Percentiles rank a stretch among this genome's conserved stretches.
These are phyloP conservation scores for Xanthia icteritia DNA, from an alignment of 2,888 invertebrate genomes.

Conservation along the genomic window DNA sequence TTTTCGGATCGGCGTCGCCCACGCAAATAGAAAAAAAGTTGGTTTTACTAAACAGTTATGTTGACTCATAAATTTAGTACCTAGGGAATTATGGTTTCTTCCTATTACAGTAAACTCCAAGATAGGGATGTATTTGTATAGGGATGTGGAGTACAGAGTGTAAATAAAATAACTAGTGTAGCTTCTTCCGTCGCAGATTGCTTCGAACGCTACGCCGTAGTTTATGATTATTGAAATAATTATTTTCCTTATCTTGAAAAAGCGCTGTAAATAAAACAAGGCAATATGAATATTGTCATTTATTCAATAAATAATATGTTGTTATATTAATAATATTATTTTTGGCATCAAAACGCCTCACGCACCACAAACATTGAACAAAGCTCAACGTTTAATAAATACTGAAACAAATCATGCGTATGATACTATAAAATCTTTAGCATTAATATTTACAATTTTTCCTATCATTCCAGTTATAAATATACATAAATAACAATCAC, in stretches of 20 bases:
- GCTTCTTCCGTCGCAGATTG: neutral
- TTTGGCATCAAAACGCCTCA: conserved; percentile 79
- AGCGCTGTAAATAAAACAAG: conserved; percentile 64
- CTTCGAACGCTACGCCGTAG: conserved; percentile 17
- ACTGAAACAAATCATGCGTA: conserved; percentile 69
- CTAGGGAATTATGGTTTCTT: neutral
- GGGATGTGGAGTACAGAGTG: neutral
- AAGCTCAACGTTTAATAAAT: conserved; percentile 83
- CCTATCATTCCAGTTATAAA: conserved; percentile 61
- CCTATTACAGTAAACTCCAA: neutral
- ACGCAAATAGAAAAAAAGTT: neutral
- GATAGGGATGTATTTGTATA: neutral
- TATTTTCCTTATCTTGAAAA: too few relatives aligned
- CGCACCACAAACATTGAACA: conserved; percentile 82
- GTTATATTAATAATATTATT: conserved; percentile 78
- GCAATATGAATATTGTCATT: conserved; percentile 82
- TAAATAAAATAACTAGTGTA: neutral
- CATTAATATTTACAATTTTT: conserved; percentile 71
- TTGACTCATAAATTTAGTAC: neutral
- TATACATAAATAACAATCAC: conserved; percentile 64
- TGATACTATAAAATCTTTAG: conserved; percentile 65
- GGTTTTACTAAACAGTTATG: too few relatives aligned
- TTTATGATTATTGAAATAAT: neutral
- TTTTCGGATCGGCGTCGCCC: neutral
- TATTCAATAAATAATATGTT: conserved; percentile 85